phyloP scores from a whole-genome alignment of 2,797 vertebrate genomes.

The Adrianichthys oophorus region DNA sequence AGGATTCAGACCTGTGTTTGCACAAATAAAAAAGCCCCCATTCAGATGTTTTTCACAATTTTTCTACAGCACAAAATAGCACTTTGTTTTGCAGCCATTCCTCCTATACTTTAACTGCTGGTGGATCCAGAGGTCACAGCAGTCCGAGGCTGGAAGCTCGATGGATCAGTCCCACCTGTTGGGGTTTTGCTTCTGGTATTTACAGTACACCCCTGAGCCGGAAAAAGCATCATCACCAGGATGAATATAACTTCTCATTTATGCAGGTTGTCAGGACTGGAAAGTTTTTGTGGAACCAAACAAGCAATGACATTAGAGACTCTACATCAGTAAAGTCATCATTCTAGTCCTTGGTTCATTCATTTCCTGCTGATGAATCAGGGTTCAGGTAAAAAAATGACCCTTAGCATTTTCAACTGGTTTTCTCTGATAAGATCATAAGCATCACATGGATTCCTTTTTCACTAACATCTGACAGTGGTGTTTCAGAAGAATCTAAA shows the following conservation, averaged over 20 bases:
- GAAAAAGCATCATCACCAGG: conserved; percentile 41
- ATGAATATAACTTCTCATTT: conserved; percentile 50
- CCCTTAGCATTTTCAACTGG: no score
- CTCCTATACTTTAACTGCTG: conserved; percentile 9
- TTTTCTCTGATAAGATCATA: no score
- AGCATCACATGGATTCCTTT: no score
- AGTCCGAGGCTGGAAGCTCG: conserved; percentile 31
- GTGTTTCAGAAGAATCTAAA: no score
- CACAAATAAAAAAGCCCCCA: no score
- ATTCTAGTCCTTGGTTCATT: no score
- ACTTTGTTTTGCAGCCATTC: neutral
- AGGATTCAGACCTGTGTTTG: no score
- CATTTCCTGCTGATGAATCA: no score
- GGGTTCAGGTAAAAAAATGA: no score
- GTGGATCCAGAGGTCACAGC: conserved; percentile 34
- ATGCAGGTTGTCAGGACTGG: neutral
- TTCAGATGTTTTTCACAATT: neutral
- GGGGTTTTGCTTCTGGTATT: conserved; percentile 25
- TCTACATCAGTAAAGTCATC: neutral
- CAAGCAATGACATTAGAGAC: neutral
- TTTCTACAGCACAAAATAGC: neutral
- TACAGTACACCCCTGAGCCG: conserved; percentile 17
- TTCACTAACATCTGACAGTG: no score
- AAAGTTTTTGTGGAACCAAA: neutral
- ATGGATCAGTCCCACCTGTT: conserved; percentile 60